Evolutionary conservation across 1,140 invertebrate species (phyloP).

Genomic region (Calosoma granatense): DNA sequence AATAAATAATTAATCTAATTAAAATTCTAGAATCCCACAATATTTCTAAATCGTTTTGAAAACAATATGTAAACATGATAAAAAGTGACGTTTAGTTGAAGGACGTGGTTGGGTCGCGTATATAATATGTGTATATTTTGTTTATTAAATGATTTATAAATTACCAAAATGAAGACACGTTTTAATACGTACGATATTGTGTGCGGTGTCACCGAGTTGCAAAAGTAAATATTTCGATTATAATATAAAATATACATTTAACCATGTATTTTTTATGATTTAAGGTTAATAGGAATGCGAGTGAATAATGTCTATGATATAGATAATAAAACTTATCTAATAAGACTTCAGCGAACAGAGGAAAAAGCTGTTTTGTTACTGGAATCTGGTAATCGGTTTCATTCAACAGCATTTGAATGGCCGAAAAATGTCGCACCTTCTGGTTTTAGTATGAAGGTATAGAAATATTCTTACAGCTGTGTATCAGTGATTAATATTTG

Average conservation of each 20-base stretch:
- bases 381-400: slow-evolving; percentile 90
- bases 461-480: slow-evolving; percentile 15
- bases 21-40: too few relatives aligned
- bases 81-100: too few relatives aligned
- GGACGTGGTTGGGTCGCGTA: too few relatives aligned
- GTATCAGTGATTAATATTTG: slow-evolving; percentile 12
- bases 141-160: background rate
- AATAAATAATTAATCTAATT: too few relatives aligned
- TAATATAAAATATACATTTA: slow-evolving; percentile 11
- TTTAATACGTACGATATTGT: slow-evolving; percentile 88
- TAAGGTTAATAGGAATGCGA: slow-evolving; percentile 78
- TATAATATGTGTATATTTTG: background rate
- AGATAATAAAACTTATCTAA: slow-evolving; percentile 92
- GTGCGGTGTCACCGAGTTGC: slow-evolving; percentile 73
- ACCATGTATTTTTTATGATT: slow-evolving; percentile 25
- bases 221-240: slow-evolving; percentile 52
- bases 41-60: too few relatives aligned
- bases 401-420: slow-evolving; percentile 95
- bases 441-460: slow-evolving; percentile 94
- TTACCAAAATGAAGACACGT: slow-evolving; percentile 71
- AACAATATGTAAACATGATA: too few relatives aligned
- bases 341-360: slow-evolving; percentile 72
- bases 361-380: slow-evolving; percentile 82
- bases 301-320: slow-evolving; percentile 97
- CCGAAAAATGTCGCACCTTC: slow-evolving; percentile 93